Percentiles rank a stretch among this genome's conserved stretches.
Conservation (phyloP, 2,113 vertebrate species). For the Tragelaphus scriptus region DNA sequence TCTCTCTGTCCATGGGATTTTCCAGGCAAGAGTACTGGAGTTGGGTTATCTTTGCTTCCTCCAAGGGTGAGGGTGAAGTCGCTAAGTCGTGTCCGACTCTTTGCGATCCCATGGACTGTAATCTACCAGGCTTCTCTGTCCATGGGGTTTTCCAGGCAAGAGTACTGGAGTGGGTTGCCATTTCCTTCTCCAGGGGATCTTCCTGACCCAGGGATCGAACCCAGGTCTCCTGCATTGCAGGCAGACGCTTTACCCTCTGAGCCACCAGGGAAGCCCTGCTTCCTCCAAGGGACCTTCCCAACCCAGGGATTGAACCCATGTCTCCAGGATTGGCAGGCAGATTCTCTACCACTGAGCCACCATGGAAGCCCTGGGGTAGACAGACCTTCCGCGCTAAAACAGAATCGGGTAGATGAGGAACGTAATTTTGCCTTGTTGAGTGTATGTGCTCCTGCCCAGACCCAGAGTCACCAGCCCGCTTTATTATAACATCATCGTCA, state of each 20-base stretch:
- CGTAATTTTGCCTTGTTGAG: fast-evolving
- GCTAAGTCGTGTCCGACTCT: no score
- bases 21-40: not conserved
- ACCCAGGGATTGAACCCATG: not conserved
- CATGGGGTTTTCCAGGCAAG: no score
- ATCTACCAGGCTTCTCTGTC: no score
- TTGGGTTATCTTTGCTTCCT: not conserved
- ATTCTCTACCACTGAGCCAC: not conserved
- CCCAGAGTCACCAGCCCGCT: not conserved
- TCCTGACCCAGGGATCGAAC: no score
- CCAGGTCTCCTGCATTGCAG: no score
- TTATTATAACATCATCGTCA: not conserved
- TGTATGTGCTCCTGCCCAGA: not conserved
- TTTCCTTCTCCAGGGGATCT: no score
- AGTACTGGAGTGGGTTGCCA: no score
- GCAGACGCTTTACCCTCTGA: no score
- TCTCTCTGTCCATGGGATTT: not conserved
- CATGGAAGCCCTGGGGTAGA: not conserved
- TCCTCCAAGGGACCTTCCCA: not conserved
- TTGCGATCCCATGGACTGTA: no score
- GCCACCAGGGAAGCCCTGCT: no score
- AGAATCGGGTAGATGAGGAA: not conserved
- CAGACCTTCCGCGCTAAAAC: fast-evolving
- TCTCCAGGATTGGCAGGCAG: not conserved
- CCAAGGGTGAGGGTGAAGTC: no score